Evolutionary conservation across 2,888 invertebrate species (phyloP).

Genomic region (Magallana nippona): DNA sequence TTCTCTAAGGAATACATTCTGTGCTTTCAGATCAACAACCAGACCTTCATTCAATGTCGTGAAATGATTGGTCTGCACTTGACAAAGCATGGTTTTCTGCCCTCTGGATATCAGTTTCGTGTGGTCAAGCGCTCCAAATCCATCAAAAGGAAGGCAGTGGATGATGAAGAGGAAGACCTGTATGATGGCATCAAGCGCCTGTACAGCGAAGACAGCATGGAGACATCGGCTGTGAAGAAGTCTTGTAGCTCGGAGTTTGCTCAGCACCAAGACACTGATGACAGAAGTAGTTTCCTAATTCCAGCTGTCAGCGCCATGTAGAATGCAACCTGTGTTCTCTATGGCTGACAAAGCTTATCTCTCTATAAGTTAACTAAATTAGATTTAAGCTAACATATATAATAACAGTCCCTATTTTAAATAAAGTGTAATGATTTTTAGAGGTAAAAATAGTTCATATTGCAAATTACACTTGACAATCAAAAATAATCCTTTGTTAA

Average conservation of each 20-base stretch:
- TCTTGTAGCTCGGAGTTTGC: conserved; percentile 70
- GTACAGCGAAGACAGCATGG: conserved; percentile 69
- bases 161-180: conserved; percentile 72
- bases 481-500: too few species aligned
- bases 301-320: conserved; percentile 50
- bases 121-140: conserved; percentile 59
- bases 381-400: too few species aligned
- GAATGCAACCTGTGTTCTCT: background rate
- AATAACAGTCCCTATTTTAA: too few species aligned
- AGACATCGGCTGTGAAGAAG: conserved; percentile 53
- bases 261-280: conserved; percentile 65
- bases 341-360: conserved; percentile 29
- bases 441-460: too few species aligned
- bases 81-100: conserved; percentile 56
- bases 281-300: conserved; percentile 34
- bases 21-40: conserved; percentile 69
- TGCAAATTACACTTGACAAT: too few species aligned
- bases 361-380: background rate
- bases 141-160: conserved; percentile 74
- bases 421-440: too few species aligned
- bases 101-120: conserved; percentile 60
- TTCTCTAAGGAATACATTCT: background rate
- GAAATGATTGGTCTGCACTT: conserved; percentile 69
- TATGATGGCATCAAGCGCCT: conserved; percentile 78
- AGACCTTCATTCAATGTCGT: conserved; percentile 72